Base-by-base conservation (phyloP, 2,888 invertebrate species). In the Tipula confusa region DNA sequence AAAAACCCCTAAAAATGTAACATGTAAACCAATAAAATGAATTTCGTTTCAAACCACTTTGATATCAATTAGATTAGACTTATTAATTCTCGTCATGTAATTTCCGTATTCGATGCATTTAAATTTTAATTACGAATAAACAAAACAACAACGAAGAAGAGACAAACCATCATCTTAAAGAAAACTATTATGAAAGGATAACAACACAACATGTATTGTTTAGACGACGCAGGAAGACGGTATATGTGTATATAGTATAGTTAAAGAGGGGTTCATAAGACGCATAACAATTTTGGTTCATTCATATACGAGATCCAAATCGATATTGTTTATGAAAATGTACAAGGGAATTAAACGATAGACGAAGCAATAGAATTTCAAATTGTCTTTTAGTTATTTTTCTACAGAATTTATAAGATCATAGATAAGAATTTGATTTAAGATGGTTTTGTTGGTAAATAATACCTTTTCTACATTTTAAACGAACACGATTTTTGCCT, bases 281-380 rank as follows among this genome's bases (percentile, higher is more conserved):
- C 64, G 24, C 24, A 24, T 64, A 64, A 64, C 64, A 64, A 64
- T 64, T 43, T 43, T 43, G 3, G 15, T 4, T 64, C 43, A n/a
- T 43, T 43, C 43, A n/a, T 43, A n/a, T n/a, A n/a, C 11, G 24
- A 64, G 64, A 64, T 64, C 64, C 64, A 64, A 64, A 64, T 64
- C 64, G 24, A 64, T 64, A 64, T 64, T 64, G 64, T 64, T 64
- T 64, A 64, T 64, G 64, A 64, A 64, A 64, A 64, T 64, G 15
- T n/a, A 48, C 15, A 48, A 24, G 24, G 11, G 64, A 24, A 64
- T 64, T 64, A 64, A 24, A 64, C 64, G 64, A 24, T 24, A 64
- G 24, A 64, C 24, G 18, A 48, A 48, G 64, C 64, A 64, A 64
- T 64, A 64, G 64, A 64, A 64, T 64, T 64, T 64, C 1, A 64